phyloP scores from a whole-genome alignment of 2,113 vertebrate genomes.

The Phycodurus eques region DNA sequence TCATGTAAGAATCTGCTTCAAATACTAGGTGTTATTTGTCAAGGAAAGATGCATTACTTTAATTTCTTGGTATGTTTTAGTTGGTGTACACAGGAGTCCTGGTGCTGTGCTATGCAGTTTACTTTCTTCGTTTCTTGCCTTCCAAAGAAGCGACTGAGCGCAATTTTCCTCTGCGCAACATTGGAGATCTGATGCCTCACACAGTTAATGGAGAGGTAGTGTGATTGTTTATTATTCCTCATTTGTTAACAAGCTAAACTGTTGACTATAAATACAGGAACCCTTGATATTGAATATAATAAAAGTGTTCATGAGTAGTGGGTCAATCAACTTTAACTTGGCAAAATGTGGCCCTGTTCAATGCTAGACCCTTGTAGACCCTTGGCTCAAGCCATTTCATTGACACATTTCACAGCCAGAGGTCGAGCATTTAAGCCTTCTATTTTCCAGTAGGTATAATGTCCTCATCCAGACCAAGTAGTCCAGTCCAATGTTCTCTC shows the following conservation, averaged over 20 bases:
- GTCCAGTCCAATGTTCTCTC: too few species aligned
- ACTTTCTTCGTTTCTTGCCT: constrained; percentile 83
- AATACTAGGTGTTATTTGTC: background rate
- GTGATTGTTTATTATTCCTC: background rate
- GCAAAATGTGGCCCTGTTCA: too few species aligned
- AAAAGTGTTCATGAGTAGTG: too few species aligned
- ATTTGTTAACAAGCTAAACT: background rate
- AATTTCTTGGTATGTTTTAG: constrained; percentile 55
- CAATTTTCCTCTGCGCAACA: constrained; percentile 77
- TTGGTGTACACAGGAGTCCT: constrained; percentile 81
- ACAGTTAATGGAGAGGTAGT: constrained; percentile 73
- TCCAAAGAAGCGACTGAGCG: constrained; percentile 79
- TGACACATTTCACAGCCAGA: too few species aligned
- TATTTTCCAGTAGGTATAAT: too few species aligned
- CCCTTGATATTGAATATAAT: too few species aligned
- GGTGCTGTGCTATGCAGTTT: constrained; percentile 80
- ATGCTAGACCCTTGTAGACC: too few species aligned
- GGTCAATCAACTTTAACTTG: too few species aligned
- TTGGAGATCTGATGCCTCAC: constrained; percentile 80
- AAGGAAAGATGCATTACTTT: background rate
- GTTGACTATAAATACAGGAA: too few species aligned
- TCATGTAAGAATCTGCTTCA: constrained; percentile 75
- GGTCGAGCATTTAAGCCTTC: too few species aligned
- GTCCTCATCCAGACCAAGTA: too few species aligned
- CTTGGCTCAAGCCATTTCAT: too few species aligned